These are phyloP conservation scores for Acleris cristana DNA, from an alignment of 2,888 invertebrate genomes.

Conservation along the genomic window DNA sequence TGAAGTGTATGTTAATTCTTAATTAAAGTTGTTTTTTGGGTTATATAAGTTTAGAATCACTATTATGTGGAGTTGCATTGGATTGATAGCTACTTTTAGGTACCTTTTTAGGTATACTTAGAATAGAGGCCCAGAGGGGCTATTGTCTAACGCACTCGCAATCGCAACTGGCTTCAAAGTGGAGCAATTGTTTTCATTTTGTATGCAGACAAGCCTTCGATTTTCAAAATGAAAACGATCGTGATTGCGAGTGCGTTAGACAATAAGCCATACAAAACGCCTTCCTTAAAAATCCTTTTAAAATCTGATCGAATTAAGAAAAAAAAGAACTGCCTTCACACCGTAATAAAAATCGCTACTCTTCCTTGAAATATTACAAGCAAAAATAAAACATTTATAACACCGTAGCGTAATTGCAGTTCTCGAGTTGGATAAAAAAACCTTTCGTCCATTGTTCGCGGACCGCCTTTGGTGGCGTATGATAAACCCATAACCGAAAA, in stretches of 20 bases:
- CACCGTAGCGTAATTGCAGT: constrained; percentile 31
- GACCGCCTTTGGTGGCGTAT: constrained; percentile 33
- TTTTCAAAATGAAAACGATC: no score
- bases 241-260: no score
- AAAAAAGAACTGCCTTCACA: neutral
- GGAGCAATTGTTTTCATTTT: no score
- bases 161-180: no score
- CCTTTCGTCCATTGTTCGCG: constrained; percentile 27
- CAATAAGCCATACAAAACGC: no score
- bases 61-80: neutral
- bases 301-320: neutral
- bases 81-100: neutral
- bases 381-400: constrained; percentile 20
- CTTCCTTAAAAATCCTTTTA: neutral
- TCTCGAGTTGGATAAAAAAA: constrained; percentile 9
- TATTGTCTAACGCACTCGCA: no score
- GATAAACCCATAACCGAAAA: constrained; percentile 38
- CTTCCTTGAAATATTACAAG: constrained; percentile 8
- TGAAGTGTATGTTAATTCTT: constrained; percentile 27
- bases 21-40: constrained; percentile 23
- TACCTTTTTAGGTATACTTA: neutral
- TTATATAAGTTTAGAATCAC: constrained; percentile 4
- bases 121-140: no score
- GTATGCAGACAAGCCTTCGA: no score
- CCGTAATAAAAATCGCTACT: neutral